Conservation (phyloP, 2,888 invertebrate species). For the Drosophila austrosaltans region DNA sequence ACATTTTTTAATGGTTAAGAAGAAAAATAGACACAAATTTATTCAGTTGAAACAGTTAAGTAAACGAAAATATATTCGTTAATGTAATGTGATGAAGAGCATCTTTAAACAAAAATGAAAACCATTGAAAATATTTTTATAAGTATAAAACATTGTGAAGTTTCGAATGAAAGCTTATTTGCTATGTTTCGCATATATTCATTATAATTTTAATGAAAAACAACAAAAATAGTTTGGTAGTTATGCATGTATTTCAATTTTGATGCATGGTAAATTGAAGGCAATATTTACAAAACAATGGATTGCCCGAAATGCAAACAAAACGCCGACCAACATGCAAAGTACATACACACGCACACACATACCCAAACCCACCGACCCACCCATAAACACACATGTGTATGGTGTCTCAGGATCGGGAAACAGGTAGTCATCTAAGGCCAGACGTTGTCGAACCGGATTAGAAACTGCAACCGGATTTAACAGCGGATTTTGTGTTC, state of each 20-base stretch:
- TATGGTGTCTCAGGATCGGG: conserved; percentile 33
- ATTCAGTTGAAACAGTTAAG: too few species aligned
- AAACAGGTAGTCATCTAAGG: conserved; percentile 21
- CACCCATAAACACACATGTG: not conserved
- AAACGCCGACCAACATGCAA: conserved; percentile 52
- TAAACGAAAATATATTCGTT: too few species aligned
- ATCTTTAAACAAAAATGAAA: too few species aligned
- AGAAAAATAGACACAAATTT: too few species aligned
- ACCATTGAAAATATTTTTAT: not conserved
- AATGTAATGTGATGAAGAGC: too few species aligned
- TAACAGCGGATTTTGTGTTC: conserved; percentile 53
- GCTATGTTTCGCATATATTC: conserved; percentile 6
- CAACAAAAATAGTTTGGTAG: conserved; percentile 6
- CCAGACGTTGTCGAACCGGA: conserved; percentile 58
- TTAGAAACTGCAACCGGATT: conserved; percentile 72
- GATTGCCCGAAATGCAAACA: conserved; percentile 52
- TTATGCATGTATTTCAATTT: conserved; percentile 21
- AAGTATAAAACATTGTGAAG: not conserved
- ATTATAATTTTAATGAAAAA: conserved; percentile 16
- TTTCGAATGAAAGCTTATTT: conserved; percentile 8
- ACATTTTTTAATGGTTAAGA: not conserved
- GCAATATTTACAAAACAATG: conserved; percentile 70
- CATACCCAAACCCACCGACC: not conserved
- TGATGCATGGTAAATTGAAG: conserved; percentile 29
- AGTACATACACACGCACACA: conserved; percentile 28